Percentiles rank a stretch among this genome's conserved stretches.
Evolutionary conservation across 2,113 vertebrate species (phyloP).

Genomic region (Spea bombifrons): DNA sequence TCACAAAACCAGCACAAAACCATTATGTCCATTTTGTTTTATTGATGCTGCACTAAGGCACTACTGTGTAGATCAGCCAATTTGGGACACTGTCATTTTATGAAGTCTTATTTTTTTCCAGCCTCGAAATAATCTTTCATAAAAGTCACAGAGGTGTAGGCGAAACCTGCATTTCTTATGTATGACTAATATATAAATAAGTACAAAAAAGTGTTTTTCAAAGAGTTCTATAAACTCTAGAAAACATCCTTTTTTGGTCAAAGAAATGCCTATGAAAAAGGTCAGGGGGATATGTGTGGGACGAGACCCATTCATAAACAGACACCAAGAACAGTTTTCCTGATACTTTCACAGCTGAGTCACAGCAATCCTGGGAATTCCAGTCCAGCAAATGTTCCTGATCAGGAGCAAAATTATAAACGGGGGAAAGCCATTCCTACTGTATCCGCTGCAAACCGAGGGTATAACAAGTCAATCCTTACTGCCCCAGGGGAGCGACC

Average conservation of each 20-base stretch:
- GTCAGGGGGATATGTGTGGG: constrained; percentile 37
- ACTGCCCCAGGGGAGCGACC: no score
- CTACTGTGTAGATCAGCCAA: no score
- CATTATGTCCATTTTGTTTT: no score
- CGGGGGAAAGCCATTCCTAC: background rate
- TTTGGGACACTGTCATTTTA: no score
- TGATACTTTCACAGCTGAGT: constrained; percentile 35
- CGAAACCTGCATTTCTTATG: constrained; percentile 11
- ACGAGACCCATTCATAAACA: constrained; percentile 50
- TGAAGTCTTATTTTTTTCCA: no score
- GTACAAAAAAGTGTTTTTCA: background rate
- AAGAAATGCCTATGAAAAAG: constrained; percentile 46
- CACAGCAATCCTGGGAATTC: constrained; percentile 46
- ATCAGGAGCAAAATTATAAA: constrained; percentile 32
- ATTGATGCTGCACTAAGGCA: no score
- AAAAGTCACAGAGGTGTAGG: background rate
- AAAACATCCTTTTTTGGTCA: constrained; percentile 52
- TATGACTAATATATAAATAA: constrained; percentile 5
- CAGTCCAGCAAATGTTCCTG: constrained; percentile 13
- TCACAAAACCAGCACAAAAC: no score
- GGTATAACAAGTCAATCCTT: no score
- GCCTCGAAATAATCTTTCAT: no score
- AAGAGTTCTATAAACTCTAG: constrained; percentile 39
- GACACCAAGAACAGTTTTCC: constrained; percentile 48
- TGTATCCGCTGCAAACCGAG: no score